Evolutionary conservation across 2,797 vertebrate species (phyloP), one percentile per base, ranked within the genome.

Genomic region (Chrysocyon brachyurus): DNA sequence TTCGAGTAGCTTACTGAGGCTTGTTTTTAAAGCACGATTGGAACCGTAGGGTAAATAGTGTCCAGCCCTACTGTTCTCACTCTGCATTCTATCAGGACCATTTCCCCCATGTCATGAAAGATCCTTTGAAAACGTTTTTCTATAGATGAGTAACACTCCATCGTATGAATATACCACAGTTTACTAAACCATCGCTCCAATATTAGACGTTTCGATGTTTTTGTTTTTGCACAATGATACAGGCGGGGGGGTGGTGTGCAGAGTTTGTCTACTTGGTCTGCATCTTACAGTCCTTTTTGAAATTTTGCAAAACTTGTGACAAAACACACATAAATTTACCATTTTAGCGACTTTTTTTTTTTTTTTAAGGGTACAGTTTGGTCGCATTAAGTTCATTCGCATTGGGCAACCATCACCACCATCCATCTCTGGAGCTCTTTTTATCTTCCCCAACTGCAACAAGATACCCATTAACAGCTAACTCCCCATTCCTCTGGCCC

Each of bases 101-200:
- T 40, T 78, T 52, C n/a, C n/a, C n/a, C 72, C 56, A 3, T 4
- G 64, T 36, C 70, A 15, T 24, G 14, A 72, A 87, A 78, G 52
- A 33, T 1, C 66, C 52, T 75, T 61, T 33, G 90, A 52, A 96
- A 82, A 79, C 24, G 12, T 46, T 79, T 92, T 49, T 54, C 94
- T 56, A 2, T 56, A 54, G 33, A 81, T 56, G 68, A 84, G 12
- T 66, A 31, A n/a, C 75, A 33, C 66, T 63, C 68, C 68, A 40
- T 33, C 7, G 1, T 63, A 31, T 9, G 0, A 68, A 66, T 3
- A 12, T 16, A 26, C 21, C 2, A 0, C 15, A 1, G 19, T 54
- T 54, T 75, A 63, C 54, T 1, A 31, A 70, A 31, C 54, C 4
- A 3, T 87, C 31, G 81, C 36, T 68, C 91, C 40, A 36, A 36